Evolutionary conservation across 2,888 invertebrate species (phyloP).

Genomic region (Drosophila niveifrons): DNA sequence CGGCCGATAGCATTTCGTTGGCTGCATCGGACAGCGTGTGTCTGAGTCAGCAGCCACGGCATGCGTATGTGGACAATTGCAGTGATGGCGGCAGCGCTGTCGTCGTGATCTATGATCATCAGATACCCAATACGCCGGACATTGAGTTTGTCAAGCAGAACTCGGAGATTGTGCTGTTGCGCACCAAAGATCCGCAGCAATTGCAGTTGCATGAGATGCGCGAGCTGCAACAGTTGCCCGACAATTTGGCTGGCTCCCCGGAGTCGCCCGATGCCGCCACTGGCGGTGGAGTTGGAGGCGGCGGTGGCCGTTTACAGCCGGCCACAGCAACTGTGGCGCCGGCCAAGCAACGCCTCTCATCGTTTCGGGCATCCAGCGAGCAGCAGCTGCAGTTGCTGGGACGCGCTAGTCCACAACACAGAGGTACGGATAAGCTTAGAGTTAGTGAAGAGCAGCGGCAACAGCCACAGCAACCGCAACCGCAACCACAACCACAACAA

Average conservation of each 20-base stretch:
- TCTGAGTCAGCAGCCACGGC: slow-evolving; percentile 59
- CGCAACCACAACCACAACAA: slow-evolving; percentile 27
- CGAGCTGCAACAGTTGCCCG: slow-evolving; percentile 80
- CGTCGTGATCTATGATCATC: slow-evolving; percentile 85
- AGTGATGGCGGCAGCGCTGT: slow-evolving; percentile 80
- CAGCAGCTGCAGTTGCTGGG: slow-evolving; percentile 83
- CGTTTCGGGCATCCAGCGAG: slow-evolving; percentile 84
- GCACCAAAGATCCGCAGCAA: slow-evolving; percentile 84
- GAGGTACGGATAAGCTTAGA: slow-evolving; percentile 78
- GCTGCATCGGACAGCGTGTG: slow-evolving; percentile 63
- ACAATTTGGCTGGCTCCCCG: slow-evolving; percentile 66
- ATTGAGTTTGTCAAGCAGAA: slow-evolving; percentile 85
- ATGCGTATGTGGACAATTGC: slow-evolving; percentile 73
- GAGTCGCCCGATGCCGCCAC: slow-evolving; percentile 60
- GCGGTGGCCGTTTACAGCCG: slow-evolving; percentile 23
- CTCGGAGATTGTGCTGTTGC: slow-evolving; percentile 84
- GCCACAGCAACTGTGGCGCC: slow-evolving; percentile 83
- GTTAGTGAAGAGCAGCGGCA: slow-evolving; percentile 61
- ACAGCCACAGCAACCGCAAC: slow-evolving; percentile 44
- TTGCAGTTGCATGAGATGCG: slow-evolving; percentile 78
- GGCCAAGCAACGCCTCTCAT: slow-evolving; percentile 85
- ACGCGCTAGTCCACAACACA: slow-evolving; percentile 69
- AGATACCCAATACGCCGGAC: slow-evolving; percentile 83
- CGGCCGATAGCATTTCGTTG: slow-evolving; percentile 71
- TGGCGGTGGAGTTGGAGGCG: not conserved